Base-by-base conservation (phyloP, 2,797 vertebrate genomes). In the Chromis chromis region DNA sequence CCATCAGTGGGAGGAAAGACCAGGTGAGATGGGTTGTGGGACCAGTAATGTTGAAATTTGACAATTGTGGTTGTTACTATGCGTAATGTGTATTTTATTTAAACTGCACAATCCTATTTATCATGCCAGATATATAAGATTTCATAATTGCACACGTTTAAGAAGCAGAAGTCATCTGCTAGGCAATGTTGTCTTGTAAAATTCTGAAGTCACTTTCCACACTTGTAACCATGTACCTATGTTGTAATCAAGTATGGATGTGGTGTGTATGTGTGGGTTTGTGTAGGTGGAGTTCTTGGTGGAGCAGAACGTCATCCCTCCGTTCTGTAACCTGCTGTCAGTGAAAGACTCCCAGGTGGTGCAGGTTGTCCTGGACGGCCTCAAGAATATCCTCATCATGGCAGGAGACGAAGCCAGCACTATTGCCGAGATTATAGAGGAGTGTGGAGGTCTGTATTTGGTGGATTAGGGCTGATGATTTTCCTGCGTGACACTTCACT, bases 321-420 rank as follows among this genome's bases (percentile, higher is more conserved):
- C 98, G 0, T 99, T 99, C 94, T 99, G 98, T 93, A 97, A 94
- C 89, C 95, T 99, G 65, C 95, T 99, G 84, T 96, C 97, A 0
- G 98, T 99, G 86, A 99, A 99, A 90, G 98, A 99, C 91, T 98
- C 98, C 59, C 98, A 99, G 93, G 98, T 99, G 89, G 98, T 99
- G 85, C 98, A 99, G 93, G 98, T 99, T 14, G 98, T 99, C 66
- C 94, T 99, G 84, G 98, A 99, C 60, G 98, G 98, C 66, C 96
- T 99, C 80, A 99, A 99, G 93, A 99, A 99, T 72, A 97, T 99
- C 87, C 95, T 99, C 82, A 98, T 99, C 91, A 99, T 99, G 98
- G 97, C 98, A 58, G 97, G 97, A 60, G 97, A 99, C 21, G 98
- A 99, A 89, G 98, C 98, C 79, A 99, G 97, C 93, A 96, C 96